Conservation (phyloP, 2,797 vertebrate species). For the Siniperca undulata region DNA sequence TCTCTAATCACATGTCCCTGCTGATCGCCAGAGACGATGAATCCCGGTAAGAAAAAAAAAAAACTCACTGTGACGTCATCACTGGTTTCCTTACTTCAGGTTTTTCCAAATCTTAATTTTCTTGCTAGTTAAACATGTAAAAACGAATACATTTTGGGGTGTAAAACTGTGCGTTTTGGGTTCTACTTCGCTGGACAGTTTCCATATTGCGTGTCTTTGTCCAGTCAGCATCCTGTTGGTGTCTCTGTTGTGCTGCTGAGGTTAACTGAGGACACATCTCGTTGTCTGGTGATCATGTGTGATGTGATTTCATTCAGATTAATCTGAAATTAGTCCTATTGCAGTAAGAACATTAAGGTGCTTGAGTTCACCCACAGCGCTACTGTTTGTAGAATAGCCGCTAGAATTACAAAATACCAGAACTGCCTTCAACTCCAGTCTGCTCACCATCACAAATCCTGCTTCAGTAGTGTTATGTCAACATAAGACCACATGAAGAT, state of each 20-base stretch:
- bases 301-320: neutral
- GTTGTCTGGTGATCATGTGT: too few relatives aligned
- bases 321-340: neutral
- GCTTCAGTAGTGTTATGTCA: too few relatives aligned
- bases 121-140: too few relatives aligned
- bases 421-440: too few relatives aligned
- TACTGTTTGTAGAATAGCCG: too few relatives aligned
- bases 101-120: too few relatives aligned
- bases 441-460: neutral
- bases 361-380: neutral
- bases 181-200: neutral
- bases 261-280: neutral
- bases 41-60: slow-evolving; percentile 79
- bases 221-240: neutral
- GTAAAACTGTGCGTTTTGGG: too few relatives aligned
- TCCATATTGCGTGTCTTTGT: neutral
- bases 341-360: neutral
- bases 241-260: neutral
- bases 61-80: neutral
- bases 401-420: too few relatives aligned
- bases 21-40: slow-evolving; percentile 88
- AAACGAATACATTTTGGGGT: too few relatives aligned
- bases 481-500: too few relatives aligned
- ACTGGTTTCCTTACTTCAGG: neutral
- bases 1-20: slow-evolving; percentile 90